Percentiles rank a stretch among this genome's conserved stretches.
phyloP scores from a whole-genome alignment of 92 coral and sea anemone species.

The Porites cylindrica region DNA sequence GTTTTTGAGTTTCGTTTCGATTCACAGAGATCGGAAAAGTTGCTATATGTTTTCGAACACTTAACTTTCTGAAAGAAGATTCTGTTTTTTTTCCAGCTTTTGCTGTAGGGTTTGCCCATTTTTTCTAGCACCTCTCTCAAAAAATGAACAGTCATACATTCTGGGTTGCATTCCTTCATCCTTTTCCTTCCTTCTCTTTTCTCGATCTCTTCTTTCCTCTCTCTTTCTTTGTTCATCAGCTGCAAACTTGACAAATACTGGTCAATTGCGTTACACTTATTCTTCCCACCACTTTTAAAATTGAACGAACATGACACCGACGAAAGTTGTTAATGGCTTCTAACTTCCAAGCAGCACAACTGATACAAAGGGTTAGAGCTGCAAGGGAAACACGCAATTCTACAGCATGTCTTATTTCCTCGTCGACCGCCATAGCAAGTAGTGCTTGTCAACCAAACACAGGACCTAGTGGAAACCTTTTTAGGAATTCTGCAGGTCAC shows the following conservation, averaged over 20 bases:
- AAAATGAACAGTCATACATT: conserved; percentile 25
- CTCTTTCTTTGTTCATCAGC: conserved; percentile 18
- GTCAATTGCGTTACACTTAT: background rate
- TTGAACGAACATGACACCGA: background rate
- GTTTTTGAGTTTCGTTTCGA: conserved; percentile 49
- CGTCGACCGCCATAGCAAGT: conserved; percentile 6
- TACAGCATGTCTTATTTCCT: conserved; percentile 14
- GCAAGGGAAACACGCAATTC: conserved; percentile 13
- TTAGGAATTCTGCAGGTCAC: no score
- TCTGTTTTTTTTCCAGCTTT: background rate
- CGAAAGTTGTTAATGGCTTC: background rate
- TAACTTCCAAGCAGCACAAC: conserved; percentile 21
- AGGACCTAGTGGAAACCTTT: background rate
- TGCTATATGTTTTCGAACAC: conserved; percentile 23
- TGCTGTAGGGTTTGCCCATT: conserved; percentile 16
- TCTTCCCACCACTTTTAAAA: conserved; percentile 25
- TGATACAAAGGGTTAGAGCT: conserved; percentile 28
- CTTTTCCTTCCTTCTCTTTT: conserved; percentile 11
- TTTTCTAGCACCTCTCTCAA: background rate
- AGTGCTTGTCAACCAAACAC: conserved; percentile 8
- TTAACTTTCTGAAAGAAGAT: conserved; percentile 16
- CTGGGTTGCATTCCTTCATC: conserved; percentile 13
- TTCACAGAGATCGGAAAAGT: conserved; percentile 23
- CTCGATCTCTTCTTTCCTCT: conserved; percentile 1
- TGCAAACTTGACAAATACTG: background rate